A percentile compares a stretch with the other conserved stretches of the same genome.
These are phyloP conservation scores for Cosmorhoe ocellata DNA, from an alignment of 2,888 invertebrate genomes.

Conservation along the genomic window DNA sequence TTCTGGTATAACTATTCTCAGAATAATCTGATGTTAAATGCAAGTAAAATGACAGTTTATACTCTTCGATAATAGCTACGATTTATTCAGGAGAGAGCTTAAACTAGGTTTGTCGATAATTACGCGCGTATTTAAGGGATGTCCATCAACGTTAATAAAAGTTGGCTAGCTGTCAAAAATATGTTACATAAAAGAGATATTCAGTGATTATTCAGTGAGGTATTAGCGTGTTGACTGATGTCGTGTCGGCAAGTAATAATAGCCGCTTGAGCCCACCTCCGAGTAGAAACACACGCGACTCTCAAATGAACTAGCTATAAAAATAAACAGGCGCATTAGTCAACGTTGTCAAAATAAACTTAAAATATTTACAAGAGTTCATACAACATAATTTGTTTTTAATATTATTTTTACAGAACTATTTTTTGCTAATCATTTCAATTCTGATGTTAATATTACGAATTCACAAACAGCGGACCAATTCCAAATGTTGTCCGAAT, in stretches of 20 bases:
- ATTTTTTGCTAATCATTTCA: conserved; percentile 3
- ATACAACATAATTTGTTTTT: conserved; percentile 24
- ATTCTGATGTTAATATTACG: neutral
- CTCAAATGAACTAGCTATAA: conserved; percentile 75
- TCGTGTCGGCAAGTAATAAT: conserved; percentile 76
- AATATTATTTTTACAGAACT: conserved; percentile 31
- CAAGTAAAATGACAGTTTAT: too few relatives aligned
- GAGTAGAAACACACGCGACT: conserved; percentile 65
- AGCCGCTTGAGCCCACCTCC: conserved; percentile 64
- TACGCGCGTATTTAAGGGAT: conserved; percentile 28
- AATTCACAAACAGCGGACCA: too few relatives aligned
- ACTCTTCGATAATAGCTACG: too few relatives aligned
- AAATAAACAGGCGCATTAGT: conserved; percentile 80
- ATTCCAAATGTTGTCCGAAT: too few relatives aligned
- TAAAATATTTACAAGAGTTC: conserved; percentile 61
- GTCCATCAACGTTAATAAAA: conserved; percentile 47
- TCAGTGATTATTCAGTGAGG: conserved; percentile 66
- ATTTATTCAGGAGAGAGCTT: too few relatives aligned
- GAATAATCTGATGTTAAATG: too few relatives aligned
- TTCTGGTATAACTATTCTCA: too few relatives aligned
- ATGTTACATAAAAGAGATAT: conserved; percentile 69
- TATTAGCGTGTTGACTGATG: conserved; percentile 77
- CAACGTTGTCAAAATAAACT: conserved; percentile 78
- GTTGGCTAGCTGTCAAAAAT: conserved; percentile 67
- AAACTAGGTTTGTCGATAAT: too few relatives aligned